Conservation (phyloP, 2,888 invertebrate species). For the Melitaea athalia region DNA sequence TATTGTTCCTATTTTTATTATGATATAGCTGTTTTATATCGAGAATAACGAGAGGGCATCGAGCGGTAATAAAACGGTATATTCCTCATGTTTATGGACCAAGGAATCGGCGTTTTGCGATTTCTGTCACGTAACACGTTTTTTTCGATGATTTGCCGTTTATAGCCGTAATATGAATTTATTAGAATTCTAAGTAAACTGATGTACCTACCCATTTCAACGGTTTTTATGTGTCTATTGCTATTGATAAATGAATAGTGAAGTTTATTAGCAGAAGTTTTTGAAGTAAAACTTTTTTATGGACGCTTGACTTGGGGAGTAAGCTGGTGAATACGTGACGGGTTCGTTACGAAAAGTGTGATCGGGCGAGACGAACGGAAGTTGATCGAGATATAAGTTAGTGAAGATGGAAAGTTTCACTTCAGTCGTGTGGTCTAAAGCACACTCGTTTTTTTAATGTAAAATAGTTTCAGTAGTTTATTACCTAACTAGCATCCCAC, state of each 20-base stretch:
- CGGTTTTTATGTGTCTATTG: background rate
- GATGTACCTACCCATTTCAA: no score
- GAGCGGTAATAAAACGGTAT: slow-evolving; percentile 21
- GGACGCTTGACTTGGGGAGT: no score
- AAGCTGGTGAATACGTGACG: no score
- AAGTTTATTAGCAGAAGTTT: background rate
- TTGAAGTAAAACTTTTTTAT: background rate
- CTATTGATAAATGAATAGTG: background rate
- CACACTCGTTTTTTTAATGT: no score
- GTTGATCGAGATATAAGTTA: no score
- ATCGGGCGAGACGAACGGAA: no score
- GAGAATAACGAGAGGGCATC: slow-evolving; percentile 23
- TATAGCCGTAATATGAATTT: slow-evolving; percentile 1
- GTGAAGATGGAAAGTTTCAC: no score
- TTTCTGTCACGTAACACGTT: slow-evolving; percentile 9
- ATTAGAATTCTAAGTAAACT: slow-evolving; percentile 2
- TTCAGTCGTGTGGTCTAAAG: no score
- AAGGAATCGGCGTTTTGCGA: slow-evolving; percentile 13
- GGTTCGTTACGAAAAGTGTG: no score
- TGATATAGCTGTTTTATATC: slow-evolving; percentile 21
- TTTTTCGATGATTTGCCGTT: slow-evolving; percentile 11
- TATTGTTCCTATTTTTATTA: slow-evolving; percentile 22
- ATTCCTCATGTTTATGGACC: slow-evolving; percentile 16
- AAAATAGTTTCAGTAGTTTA: no score
- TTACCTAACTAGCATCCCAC: no score